Base-by-base conservation (phyloP, 2,888 invertebrate genomes). In the Brenthis daphne region DNA sequence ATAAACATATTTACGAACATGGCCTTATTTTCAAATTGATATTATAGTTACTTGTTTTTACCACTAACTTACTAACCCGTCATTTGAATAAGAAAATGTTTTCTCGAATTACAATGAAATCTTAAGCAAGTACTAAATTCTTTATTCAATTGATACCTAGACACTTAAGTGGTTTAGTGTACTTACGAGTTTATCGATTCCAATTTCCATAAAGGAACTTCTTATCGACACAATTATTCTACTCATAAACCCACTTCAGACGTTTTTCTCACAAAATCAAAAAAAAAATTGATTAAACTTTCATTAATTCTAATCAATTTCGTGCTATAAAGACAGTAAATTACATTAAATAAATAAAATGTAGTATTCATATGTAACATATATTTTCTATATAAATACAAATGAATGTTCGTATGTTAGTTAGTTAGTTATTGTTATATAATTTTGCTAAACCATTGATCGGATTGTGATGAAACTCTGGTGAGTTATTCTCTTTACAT, bases 141-240 rank as follows among this genome's bases (percentile, higher is more conserved):
- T 51, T 8, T 37, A 37, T 50, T 33, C 47, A 50, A 14, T 2
- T 37, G 51, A 37, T n/a, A 37, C 12, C 37, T 53, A 14, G 12
- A 63, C 29, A 37, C 20, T 6, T 37, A 20, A 54, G 20, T 37
- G 63, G 6, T 14, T 63, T 37, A 29, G 63, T 14, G 24, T 20
- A 50, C 13, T 24, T 24, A 37, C 37, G 20, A 51, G 33, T n/a
- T 51, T 61, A 63, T 60, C 24, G 50, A 55, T 16, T 29, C 4
- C 29, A 29, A 29, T 29, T 29, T 48, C 47, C 14, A 47, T 50
- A 64, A 69, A 8, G 37, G 37, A 69, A 69, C 71, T 75, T 71
- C 72, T 72, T 74, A 81, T 81, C 76, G 80, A 77, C 77, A 75
- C 74, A 77, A 79, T 79, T 78, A 74, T 77, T 72, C 68, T 73